Percentiles rank a stretch among this genome's conserved stretches.
These are phyloP conservation scores for Nothocercus nigrocapillus DNA, from an alignment of 2,113 vertebrate species.

Conservation along the genomic window DNA sequence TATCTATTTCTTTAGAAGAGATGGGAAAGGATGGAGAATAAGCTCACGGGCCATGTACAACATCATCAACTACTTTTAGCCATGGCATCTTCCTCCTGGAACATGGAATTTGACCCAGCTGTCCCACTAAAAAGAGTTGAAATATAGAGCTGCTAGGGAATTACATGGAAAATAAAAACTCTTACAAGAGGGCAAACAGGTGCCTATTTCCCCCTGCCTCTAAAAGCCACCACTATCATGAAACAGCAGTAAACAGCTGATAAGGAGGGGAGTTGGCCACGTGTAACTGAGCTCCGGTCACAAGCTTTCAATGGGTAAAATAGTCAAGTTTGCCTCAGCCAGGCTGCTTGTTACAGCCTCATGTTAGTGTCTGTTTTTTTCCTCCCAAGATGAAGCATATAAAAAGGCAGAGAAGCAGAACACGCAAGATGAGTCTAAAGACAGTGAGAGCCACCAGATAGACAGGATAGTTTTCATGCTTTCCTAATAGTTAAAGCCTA, in stretches of 20 bases:
- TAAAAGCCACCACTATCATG: neutral
- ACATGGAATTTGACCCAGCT: neutral
- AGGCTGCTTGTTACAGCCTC: fast-evolving
- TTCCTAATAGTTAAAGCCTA: neutral
- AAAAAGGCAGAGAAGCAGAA: neutral
- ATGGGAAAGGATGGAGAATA: neutral
- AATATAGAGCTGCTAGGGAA: neutral
- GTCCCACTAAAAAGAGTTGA: neutral
- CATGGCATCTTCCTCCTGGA: neutral
- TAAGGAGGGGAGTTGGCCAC: conserved; percentile 13
- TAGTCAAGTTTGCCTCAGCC: neutral
- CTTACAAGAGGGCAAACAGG: neutral
- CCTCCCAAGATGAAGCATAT: neutral
- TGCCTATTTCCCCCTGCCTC: neutral
- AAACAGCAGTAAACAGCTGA: neutral
- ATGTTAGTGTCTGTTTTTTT: neutral
- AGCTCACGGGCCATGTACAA: fast-evolving
- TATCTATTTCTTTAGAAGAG: neutral
- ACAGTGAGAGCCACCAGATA: neutral
- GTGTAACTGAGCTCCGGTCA: neutral
- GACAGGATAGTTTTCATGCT: fast-evolving
- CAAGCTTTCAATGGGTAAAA: neutral
- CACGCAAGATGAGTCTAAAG: fast-evolving
- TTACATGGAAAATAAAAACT: neutral
- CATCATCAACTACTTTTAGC: neutral